A percentile compares a stretch with the other conserved stretches of the same genome.
Conservation (phyloP, 2,888 invertebrate genomes). For the Prosapia bicincta region DNA sequence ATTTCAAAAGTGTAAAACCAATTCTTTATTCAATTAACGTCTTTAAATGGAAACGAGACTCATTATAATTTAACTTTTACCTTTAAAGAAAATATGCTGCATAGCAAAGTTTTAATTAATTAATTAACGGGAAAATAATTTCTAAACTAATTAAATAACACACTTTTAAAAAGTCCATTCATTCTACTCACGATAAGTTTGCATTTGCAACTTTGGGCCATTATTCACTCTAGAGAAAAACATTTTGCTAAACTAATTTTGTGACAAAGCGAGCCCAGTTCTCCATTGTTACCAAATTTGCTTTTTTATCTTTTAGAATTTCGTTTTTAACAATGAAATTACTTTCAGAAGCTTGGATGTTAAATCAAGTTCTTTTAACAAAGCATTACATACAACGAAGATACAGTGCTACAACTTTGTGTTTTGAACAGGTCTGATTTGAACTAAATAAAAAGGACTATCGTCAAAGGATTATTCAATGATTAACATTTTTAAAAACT, state of each 20-base stretch:
- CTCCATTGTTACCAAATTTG: background rate
- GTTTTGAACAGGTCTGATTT: too few relatives aligned
- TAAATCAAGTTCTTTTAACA: background rate
- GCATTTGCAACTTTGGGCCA: background rate
- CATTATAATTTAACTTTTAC: background rate
- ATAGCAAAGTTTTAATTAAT: background rate
- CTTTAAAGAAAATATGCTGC: background rate
- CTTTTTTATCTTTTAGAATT: background rate
- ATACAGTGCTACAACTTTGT: too few relatives aligned
- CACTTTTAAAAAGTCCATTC: background rate
- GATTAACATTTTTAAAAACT: too few relatives aligned
- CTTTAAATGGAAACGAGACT: background rate
- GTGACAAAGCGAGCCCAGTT: background rate
- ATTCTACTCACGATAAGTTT: background rate
- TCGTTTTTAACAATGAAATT: background rate
- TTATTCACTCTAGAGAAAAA: background rate
- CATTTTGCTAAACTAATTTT: slow-evolving; percentile 2
- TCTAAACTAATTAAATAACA: background rate
- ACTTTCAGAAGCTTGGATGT: background rate
- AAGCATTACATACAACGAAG: too few relatives aligned
- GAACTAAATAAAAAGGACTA: too few relatives aligned
- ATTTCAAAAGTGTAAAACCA: too few relatives aligned
- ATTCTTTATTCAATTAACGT: background rate
- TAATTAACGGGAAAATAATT: background rate
- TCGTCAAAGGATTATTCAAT: too few relatives aligned